Conservation (phyloP, 2,888 invertebrate genomes). For the Caradrina kadenii region DNA sequence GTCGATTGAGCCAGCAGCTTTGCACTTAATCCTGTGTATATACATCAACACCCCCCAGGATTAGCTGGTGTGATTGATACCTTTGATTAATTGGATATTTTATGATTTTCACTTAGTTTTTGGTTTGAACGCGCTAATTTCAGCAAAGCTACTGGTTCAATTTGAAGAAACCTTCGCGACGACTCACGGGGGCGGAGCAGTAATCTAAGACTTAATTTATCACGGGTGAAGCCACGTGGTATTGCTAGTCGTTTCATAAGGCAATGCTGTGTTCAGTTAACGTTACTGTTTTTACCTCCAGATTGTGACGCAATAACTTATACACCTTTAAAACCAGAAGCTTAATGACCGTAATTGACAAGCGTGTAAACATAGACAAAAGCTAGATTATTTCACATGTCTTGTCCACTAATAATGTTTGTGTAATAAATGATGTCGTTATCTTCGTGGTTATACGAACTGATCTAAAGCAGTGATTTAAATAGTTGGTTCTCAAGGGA, state of each 20-base stretch:
- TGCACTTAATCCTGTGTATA: background rate
- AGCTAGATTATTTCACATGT: slow-evolving; percentile 22
- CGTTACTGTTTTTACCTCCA: background rate
- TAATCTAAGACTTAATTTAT: too few relatives aligned
- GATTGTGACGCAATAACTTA: background rate
- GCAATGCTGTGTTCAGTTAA: background rate
- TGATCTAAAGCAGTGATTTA: slow-evolving; percentile 53
- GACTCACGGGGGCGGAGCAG: too few relatives aligned
- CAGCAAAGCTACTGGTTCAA: too few relatives aligned
- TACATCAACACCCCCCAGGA: background rate
- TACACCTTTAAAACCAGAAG: background rate
- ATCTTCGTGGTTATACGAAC: slow-evolving; percentile 24
- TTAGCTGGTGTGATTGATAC: background rate
- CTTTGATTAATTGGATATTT: slow-evolving; percentile 1
- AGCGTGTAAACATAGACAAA: slow-evolving; percentile 29
- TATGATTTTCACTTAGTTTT: background rate
- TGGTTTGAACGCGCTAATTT: too few relatives aligned
- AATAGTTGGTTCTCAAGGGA: slow-evolving; percentile 62
- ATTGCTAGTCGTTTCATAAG: background rate
- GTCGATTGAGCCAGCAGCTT: background rate
- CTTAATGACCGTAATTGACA: slow-evolving; percentile 11
- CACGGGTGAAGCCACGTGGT: too few relatives aligned
- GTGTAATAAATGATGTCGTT: slow-evolving; percentile 40
- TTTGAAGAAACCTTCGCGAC: too few relatives aligned
- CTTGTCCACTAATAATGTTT: slow-evolving; percentile 39